Evolutionary conservation across 2,888 invertebrate genomes (phyloP), one percentile per base, ranked within the genome.

Genomic region (Gymnocheta viridis): DNA sequence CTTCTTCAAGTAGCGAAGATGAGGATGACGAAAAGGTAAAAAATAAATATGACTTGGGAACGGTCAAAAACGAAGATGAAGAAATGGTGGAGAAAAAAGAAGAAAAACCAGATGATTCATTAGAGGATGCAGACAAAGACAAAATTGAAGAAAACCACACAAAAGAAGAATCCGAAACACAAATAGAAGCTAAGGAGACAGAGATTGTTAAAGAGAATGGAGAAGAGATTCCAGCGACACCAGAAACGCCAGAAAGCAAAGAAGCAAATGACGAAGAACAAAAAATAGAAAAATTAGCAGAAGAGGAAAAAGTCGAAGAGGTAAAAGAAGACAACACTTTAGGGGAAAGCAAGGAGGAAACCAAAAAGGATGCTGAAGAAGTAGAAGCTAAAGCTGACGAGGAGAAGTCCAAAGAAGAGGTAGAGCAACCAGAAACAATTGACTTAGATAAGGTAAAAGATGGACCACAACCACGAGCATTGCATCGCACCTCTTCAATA

Each of bases 401-500:
- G 38, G 86, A 86, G 2, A 67, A 79, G 10, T n/a, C 29, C 6
- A 82, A 82, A 12, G 81, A 81, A 19, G 81, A 81, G n/a, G 79
- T 76, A 3, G 70, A 78, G 0, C 80, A 85, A 76, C 72, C 89
- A 60, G 87, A 92, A 77, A 92, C 93, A 64, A 92, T 92, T 29
- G 93, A 93, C 86, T 89, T 92, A 27, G 93, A 93, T 47, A 92
- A 93, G 66, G 91, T 92, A 56, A 92, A 93, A 51, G 92, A 92
- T 56, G 90, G 89, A 0, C 87, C 89, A 91, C 93, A 89, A 87
- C 94, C 95, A 0, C 93, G 95, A 69, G 95, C 97, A 2, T 93
- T 99, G 51, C 99, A 99, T 91, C 97, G 98, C 89, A 99, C 99
- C 0, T 97, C 98, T 29, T 99, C 99, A 1, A 99, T 99, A 87